Percentiles rank a stretch among this genome's conserved stretches.
Evolutionary conservation across 30 jellyfish, hydroid and myxozoan genomes (phyloP).

Genomic region (Rhopilema esculentum): DNA sequence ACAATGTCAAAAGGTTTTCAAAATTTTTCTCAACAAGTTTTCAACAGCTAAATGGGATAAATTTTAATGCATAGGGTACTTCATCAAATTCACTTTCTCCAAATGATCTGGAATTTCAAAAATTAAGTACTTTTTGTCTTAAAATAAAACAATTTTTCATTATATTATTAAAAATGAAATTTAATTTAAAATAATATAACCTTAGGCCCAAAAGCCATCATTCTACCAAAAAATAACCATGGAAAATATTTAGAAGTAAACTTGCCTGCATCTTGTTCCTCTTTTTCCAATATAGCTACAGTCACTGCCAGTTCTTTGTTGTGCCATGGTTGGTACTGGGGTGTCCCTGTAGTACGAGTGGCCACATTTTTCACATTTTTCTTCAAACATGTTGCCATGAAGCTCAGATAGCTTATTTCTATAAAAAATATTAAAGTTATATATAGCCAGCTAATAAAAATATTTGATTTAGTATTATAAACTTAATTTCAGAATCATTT

Average conservation of each 20-base stretch:
- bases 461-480: too few relatives aligned
- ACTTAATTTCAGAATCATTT: too few relatives aligned
- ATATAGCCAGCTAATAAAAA: too few relatives aligned
- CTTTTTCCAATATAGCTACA: constrained; percentile 79
- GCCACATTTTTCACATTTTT: constrained; percentile 93
- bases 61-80: not conserved
- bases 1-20: not conserved
- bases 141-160: too few relatives aligned
- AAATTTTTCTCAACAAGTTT: too few relatives aligned
- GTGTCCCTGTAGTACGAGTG: constrained; percentile 78
- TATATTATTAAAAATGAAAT: too few relatives aligned
- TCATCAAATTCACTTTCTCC: not conserved
- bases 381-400: constrained; percentile 98
- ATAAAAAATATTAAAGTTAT: not conserved
- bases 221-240: not conserved
- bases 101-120: too few relatives aligned
- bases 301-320: constrained; percentile 86
- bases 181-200: too few relatives aligned
- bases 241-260: not conserved
- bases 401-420: constrained; percentile 89
- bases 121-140: too few relatives aligned
- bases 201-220: too few relatives aligned
- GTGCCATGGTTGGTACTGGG: constrained; percentile 92
- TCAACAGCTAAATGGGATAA: too few relatives aligned
- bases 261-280: constrained; percentile 91